Conservation (phyloP, 2,797 vertebrate genomes). For the Zenarchopterus dispar region DNA sequence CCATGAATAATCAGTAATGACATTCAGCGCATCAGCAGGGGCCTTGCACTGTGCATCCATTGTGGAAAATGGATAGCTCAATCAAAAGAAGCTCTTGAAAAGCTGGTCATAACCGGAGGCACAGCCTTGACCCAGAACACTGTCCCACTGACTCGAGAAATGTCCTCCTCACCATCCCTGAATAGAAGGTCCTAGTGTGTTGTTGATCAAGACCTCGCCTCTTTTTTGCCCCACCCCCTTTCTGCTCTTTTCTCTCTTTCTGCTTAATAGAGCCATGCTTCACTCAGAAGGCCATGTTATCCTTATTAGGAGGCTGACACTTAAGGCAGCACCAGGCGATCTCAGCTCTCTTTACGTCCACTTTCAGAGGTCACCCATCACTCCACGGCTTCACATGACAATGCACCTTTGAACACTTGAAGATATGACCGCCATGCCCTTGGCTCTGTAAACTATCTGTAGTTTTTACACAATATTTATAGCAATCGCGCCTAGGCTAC, state of each 20-base stretch:
- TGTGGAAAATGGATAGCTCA: conserved; percentile 80
- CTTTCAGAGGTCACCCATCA: conserved; percentile 65
- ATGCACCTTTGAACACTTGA: conserved; percentile 63
- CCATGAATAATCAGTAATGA: conserved; percentile 83
- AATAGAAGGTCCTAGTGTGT: conserved; percentile 48
- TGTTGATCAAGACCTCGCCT: conserved; percentile 35
- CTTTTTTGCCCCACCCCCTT: conserved; percentile 22
- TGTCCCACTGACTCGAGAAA: conserved; percentile 67
- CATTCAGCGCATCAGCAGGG: conserved; percentile 64
- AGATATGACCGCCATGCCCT: conserved; percentile 59
- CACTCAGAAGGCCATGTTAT: conserved; percentile 79
- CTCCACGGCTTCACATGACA: conserved; percentile 69
- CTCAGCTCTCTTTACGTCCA: conserved; percentile 32
- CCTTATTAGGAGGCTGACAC: conserved; percentile 70
- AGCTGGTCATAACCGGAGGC: conserved; percentile 73
- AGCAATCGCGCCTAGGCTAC: conserved; percentile 5
- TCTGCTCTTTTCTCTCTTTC: conserved; percentile 22
- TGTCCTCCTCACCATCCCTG: conserved; percentile 56
- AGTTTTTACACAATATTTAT: conserved; percentile 33
- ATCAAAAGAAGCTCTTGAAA: conserved; percentile 81
- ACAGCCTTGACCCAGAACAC: conserved; percentile 80
- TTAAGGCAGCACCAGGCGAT: conserved; percentile 59
- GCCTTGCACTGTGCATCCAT: conserved; percentile 77
- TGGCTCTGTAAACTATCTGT: conserved; percentile 49
- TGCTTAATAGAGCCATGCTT: conserved; percentile 77